These are phyloP conservation scores for Sebastiscus tertius DNA, from an alignment of 2,797 vertebrate genomes.

Conservation along the genomic window DNA sequence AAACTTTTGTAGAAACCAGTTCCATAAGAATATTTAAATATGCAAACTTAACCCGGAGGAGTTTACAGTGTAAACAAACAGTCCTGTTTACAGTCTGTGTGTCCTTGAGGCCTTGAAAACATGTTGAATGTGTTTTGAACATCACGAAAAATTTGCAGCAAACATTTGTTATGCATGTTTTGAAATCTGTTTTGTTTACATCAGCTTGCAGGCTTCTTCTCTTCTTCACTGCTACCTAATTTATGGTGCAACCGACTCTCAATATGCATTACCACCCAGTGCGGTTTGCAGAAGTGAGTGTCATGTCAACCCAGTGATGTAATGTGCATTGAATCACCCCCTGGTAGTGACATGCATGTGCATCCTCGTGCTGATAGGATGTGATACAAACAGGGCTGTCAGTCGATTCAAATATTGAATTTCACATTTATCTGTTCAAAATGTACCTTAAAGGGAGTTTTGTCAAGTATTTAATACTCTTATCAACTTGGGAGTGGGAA, in stretches of 20 bases:
- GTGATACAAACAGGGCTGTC: too few species aligned
- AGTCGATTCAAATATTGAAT: too few species aligned
- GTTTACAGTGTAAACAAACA: neutral
- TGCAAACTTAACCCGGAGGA: neutral
- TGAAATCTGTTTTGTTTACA: neutral
- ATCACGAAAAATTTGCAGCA: neutral
- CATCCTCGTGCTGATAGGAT: neutral
- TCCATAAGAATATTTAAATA: neutral
- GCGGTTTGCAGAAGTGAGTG: neutral
- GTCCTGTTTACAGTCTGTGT: slow-evolving; percentile 9
- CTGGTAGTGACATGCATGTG: neutral
- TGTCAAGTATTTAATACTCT: too few species aligned
- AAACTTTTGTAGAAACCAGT: neutral
- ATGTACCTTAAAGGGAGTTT: accelerated
- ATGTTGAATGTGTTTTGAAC: neutral
- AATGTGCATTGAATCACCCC: neutral
- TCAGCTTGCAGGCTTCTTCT: neutral
- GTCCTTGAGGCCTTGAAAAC: neutral
- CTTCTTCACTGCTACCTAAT: neutral
- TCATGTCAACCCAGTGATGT: neutral
- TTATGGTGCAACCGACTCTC: neutral
- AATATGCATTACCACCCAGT: neutral
- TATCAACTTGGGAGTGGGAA: accelerated
- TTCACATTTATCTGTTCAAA: too few species aligned
- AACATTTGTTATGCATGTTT: neutral